Conservation (phyloP, 2,888 invertebrate species). For the Cosmopolites sordidus region DNA sequence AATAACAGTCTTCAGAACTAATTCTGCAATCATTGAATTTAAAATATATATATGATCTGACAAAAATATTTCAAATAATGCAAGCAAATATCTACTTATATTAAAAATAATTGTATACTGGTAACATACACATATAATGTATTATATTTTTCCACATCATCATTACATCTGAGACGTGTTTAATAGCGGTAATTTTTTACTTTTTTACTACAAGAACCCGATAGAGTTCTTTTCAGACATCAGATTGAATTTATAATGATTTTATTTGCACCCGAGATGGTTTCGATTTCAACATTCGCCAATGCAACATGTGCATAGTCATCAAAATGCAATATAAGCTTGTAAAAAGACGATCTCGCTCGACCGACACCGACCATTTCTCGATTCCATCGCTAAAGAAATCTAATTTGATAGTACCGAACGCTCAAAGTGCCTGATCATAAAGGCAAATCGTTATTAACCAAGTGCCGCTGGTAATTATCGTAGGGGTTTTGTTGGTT, state of each 20-base stretch:
- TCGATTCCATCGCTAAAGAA: neutral
- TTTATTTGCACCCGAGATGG: slow-evolving; percentile 1
- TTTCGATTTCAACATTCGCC: slow-evolving; percentile 1
- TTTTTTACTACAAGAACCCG: neutral
- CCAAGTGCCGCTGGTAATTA: neutral
- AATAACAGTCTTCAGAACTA: too few relatives aligned
- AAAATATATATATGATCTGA: too few relatives aligned
- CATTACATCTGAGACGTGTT: neutral
- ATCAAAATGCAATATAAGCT: slow-evolving; percentile 1
- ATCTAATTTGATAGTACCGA: neutral
- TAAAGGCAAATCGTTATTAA: neutral
- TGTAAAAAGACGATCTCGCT: neutral
- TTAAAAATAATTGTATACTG: too few relatives aligned
- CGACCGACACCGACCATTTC: neutral
- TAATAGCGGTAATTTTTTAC: neutral
- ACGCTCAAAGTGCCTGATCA: neutral
- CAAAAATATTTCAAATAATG: too few relatives aligned
- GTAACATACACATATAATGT: too few relatives aligned
- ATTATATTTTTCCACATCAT: neutral
- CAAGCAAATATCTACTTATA: too few relatives aligned
- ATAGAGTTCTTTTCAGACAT: neutral
- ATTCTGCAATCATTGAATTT: too few relatives aligned
- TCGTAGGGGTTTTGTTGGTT: neutral
- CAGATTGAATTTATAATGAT: slow-evolving; percentile 2
- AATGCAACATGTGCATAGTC: neutral